Percentiles rank a stretch among this genome's conserved stretches.
phyloP scores from a whole-genome alignment of 2,113 vertebrate genomes.

The Phyllostomus hastatus region DNA sequence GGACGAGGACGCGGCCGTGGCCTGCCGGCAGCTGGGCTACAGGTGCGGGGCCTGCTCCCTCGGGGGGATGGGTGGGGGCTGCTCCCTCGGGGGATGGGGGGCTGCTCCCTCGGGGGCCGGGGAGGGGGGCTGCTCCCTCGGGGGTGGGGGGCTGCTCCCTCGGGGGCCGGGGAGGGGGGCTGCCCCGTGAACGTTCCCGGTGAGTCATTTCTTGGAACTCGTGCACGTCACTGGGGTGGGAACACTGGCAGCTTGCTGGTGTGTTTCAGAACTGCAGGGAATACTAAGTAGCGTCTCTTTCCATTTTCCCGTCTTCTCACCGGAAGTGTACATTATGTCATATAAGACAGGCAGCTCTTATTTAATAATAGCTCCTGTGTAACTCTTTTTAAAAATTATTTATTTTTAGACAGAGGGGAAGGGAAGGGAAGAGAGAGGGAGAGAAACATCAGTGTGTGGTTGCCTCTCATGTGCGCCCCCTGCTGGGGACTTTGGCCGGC shows the following conservation, averaged over 20 bases:
- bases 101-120: background rate
- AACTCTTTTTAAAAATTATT: too few species aligned
- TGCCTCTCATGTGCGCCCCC: too few species aligned
- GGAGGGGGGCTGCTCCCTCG: background rate
- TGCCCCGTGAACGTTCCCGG: constrained; percentile 1
- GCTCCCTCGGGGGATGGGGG: background rate
- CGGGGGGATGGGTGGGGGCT: too few species aligned
- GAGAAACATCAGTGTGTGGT: too few species aligned
- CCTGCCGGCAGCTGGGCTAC: constrained; percentile 95
- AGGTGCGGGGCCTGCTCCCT: constrained; percentile 83
- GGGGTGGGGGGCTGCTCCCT: constrained; percentile 50
- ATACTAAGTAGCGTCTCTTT: background rate
- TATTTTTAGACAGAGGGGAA: too few species aligned
- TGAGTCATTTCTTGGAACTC: background rate
- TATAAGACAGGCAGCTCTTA: background rate
- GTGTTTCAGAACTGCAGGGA: background rate
- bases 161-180: background rate
- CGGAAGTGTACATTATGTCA: background rate
- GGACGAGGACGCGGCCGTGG: constrained; percentile 92
- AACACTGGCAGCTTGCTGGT: background rate
- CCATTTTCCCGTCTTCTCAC: background rate
- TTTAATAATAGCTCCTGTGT: too few species aligned
- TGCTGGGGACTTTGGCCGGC: too few species aligned
- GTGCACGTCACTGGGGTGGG: background rate
- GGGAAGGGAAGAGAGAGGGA: too few species aligned